A percentile compares a stretch with the other conserved stretches of the same genome.
Evolutionary conservation across 2,888 invertebrate genomes (phyloP).

Genomic region (Agrochola circellaris): DNA sequence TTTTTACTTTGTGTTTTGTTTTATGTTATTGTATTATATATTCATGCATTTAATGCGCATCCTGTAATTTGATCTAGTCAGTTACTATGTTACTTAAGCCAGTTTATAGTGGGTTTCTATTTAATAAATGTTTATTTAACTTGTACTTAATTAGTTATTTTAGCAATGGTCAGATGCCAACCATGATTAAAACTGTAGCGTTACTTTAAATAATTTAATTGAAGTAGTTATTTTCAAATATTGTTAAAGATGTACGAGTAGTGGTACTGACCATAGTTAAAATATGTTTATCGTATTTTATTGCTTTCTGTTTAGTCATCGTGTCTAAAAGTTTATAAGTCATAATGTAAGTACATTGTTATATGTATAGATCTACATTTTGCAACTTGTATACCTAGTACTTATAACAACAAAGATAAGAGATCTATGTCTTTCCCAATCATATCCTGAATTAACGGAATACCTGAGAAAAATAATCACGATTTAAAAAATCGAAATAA

Average conservation of each 20-base stretch:
- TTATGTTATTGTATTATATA: conserved; percentile 37
- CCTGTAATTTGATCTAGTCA: conserved; percentile 71
- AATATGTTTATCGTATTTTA: conserved; percentile 54
- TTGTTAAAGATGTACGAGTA: conserved; percentile 39
- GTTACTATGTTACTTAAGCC: conserved; percentile 53
- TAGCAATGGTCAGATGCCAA: conserved; percentile 51
- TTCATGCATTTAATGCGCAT: conserved; percentile 67
- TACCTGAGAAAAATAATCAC: conserved; percentile 87
- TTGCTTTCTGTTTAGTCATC: conserved; percentile 63
- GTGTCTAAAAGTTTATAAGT: conserved; percentile 61
- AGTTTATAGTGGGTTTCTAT: conserved; percentile 46
- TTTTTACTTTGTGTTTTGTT: conserved; percentile 31
- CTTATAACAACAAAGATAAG: conserved; percentile 53
- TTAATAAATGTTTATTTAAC: conserved; percentile 57
- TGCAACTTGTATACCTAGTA: conserved; percentile 62
- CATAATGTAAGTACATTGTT: conserved; percentile 64
- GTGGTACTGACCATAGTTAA: conserved; percentile 49
- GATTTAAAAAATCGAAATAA: conserved; percentile 72
- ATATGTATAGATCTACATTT: conserved; percentile 66
- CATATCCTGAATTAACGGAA: conserved; percentile 88
- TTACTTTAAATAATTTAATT: conserved; percentile 55
- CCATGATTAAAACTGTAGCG: conserved; percentile 56
- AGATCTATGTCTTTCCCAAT: conserved; percentile 69
- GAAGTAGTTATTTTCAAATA: conserved; percentile 50
- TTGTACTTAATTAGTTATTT: conserved; percentile 50